Conservation (phyloP, 2,113 vertebrate genomes). For the Poecile atricapillus region DNA sequence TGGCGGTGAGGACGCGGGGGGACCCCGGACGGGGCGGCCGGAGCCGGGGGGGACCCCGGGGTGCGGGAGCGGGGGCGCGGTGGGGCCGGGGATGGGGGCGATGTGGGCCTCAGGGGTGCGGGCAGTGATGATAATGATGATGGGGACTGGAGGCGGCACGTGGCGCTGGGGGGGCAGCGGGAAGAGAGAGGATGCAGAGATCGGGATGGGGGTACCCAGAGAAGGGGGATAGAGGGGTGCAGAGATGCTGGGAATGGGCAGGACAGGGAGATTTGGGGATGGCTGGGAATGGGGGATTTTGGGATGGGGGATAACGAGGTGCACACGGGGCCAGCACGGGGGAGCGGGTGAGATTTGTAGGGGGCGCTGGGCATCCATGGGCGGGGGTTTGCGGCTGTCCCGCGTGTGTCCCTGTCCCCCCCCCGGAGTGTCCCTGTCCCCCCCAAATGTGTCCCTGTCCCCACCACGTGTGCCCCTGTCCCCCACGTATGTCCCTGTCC, state of each 20-base stretch:
- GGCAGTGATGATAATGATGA: no score
- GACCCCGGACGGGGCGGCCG: no score
- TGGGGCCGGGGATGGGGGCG: no score
- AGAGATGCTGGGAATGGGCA: neutral
- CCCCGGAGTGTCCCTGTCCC: neutral
- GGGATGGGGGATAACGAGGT: neutral
- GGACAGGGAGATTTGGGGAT: neutral
- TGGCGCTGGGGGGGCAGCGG: no score
- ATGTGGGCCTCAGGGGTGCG: no score
- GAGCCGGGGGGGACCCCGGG: no score
- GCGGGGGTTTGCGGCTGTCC: no score
- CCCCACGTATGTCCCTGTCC: no score
- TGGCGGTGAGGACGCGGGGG: no score
- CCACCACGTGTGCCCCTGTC: neutral
- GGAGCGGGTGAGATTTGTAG: neutral
- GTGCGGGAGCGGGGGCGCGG: no score
- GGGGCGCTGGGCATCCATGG: accelerated
- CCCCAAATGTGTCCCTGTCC: neutral
- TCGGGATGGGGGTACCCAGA: neutral
- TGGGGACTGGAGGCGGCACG: no score
- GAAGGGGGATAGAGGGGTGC: neutral
- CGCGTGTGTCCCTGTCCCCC: neutral
- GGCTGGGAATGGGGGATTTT: no score
- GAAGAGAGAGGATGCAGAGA: neutral
- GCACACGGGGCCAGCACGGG: neutral